phyloP scores from a whole-genome alignment of 2,888 invertebrate genomes.

The Drosophila peninsularis region DNA sequence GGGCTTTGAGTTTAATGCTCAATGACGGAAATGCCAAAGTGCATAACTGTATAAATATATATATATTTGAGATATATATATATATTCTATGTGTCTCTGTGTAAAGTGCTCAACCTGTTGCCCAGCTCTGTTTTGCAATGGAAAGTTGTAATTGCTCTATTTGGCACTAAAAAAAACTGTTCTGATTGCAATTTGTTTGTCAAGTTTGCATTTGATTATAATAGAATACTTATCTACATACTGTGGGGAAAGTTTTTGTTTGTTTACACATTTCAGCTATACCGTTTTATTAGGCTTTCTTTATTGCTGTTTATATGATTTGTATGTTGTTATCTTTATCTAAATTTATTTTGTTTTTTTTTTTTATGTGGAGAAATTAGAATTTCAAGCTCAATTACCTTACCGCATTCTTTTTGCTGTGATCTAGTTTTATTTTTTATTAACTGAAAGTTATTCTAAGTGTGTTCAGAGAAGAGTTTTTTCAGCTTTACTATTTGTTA shows the following conservation, averaged over 20 bases:
- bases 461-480: no score
- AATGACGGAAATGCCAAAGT: constrained; percentile 54
- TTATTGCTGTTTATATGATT: background rate
- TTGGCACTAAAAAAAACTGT: constrained; percentile 31
- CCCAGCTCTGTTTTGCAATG: constrained; percentile 27
- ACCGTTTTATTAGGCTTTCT: background rate
- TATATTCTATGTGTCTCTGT: constrained; percentile 7
- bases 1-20: constrained; percentile 36
- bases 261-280: background rate
- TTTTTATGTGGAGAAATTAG: background rate
- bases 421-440: no score
- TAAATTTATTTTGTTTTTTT: background rate
- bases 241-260: constrained; percentile 5
- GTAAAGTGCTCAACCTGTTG: constrained; percentile 21
- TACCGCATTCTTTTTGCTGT: background rate
- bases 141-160: constrained; percentile 61
- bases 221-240: constrained; percentile 9
- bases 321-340: background rate
- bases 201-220: constrained; percentile 20
- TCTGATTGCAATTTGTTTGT: constrained; percentile 7
- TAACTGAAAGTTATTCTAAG: background rate
- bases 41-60: constrained; percentile 1
- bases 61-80: background rate
- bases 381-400: background rate
- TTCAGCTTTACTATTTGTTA: no score